These are phyloP conservation scores for Ovibos moschatus DNA, from an alignment of 2,113 vertebrate species.

Conservation along the genomic window DNA sequence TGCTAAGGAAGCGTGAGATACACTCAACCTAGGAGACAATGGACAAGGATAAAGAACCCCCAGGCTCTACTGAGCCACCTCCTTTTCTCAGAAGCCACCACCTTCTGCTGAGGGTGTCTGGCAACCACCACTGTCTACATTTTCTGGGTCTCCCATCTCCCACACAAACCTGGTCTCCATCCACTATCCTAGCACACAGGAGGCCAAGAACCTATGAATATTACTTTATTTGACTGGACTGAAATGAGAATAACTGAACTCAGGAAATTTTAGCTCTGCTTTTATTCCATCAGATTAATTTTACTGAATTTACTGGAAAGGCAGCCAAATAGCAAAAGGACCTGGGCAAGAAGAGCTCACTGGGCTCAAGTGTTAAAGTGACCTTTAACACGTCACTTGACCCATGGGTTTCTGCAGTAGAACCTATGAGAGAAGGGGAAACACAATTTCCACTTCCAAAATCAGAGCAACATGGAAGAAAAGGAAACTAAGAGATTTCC, in stretches of 20 bases:
- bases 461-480: slow-evolving; percentile 49
- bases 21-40: background rate
- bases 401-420: background rate
- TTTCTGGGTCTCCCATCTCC: background rate
- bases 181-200: background rate
- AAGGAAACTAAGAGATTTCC: slow-evolving; percentile 58
- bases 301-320: background rate
- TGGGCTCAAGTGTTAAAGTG: background rate
- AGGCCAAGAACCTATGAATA: background rate
- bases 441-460: slow-evolving; percentile 11
- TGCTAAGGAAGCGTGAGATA: background rate
- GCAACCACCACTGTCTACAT: background rate
- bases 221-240: background rate
- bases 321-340: background rate
- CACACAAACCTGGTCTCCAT: background rate
- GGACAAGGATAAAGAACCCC: background rate
- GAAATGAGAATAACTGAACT: background rate
- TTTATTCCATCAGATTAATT: background rate
- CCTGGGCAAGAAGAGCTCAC: background rate
- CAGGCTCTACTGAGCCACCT: background rate
- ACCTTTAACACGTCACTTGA: background rate
- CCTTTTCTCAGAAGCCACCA: background rate
- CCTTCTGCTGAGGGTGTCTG: background rate
- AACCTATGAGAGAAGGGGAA: slow-evolving; percentile 6
- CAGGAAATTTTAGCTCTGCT: background rate